Evolutionary conservation across 2,888 invertebrate genomes (phyloP).

Genomic region (Pseudeuparius sepicola): DNA sequence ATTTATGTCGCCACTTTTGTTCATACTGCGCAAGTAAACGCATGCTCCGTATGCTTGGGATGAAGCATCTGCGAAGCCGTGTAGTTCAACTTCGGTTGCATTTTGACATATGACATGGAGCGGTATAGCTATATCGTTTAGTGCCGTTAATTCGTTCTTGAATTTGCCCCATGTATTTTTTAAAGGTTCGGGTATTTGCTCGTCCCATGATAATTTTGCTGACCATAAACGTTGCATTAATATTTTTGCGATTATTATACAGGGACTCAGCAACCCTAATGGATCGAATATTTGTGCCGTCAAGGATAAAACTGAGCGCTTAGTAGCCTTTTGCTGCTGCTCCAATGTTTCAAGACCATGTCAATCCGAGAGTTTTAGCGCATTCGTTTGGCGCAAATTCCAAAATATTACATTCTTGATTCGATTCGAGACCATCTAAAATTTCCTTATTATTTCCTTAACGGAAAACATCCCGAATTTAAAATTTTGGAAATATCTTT

Average conservation of each 20-base stretch:
- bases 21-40: conserved; percentile 15
- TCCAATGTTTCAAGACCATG: conserved; percentile 8
- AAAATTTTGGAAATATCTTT: conserved; percentile 5
- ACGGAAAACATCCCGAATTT: conserved; percentile 3
- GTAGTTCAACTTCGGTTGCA: too few species aligned
- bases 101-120: too few species aligned
- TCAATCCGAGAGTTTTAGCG: conserved; percentile 10
- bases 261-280: conserved; percentile 11
- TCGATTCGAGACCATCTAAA: background rate
- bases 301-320: conserved; percentile 12
- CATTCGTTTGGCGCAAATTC: conserved; percentile 7
- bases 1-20: conserved; percentile 6
- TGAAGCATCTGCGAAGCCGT: conserved; percentile 17
- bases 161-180: too few species aligned
- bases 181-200: conserved; percentile 10
- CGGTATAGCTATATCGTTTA: too few species aligned
- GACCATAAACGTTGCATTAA: conserved; percentile 14
- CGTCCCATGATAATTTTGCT: conserved; percentile 14
- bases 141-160: too few species aligned
- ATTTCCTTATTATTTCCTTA: conserved; percentile 4
- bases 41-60: conserved; percentile 18
- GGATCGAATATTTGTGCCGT: conserved; percentile 13
- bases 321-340: conserved; percentile 4
- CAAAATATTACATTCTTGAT: too few species aligned
- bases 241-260: conserved; percentile 11